A percentile compares a stretch with the other conserved stretches of the same genome.
Evolutionary conservation across 2,113 vertebrate genomes (phyloP).

Genomic region (Cottus gobio): DNA sequence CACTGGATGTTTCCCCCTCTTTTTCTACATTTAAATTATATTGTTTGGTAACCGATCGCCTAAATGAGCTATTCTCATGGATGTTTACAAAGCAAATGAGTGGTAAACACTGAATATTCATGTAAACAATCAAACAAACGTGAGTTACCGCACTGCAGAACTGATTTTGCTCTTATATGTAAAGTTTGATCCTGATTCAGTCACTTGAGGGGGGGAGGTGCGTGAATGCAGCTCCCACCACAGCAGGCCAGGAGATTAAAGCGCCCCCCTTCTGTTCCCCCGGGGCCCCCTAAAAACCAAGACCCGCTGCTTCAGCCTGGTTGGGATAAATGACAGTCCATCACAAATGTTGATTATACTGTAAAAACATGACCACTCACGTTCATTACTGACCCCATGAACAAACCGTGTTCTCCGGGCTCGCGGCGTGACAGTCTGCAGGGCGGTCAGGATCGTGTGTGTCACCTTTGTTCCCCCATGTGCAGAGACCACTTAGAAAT

Average conservation of each 20-base stretch:
- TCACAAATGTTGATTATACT: conserved; percentile 73
- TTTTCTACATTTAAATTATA: conserved; percentile 47
- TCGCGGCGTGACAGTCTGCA: conserved; percentile 53
- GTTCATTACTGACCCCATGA: conserved; percentile 66
- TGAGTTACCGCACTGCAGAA: conserved; percentile 9
- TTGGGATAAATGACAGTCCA: conserved; percentile 53
- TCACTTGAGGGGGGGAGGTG: background rate
- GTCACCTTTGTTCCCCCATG: conserved; percentile 44
- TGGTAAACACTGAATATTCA: conserved; percentile 26
- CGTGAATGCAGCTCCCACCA: conserved; percentile 24
- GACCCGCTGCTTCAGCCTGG: conserved; percentile 22
- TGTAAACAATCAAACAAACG: conserved; percentile 19
- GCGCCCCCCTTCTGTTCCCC: conserved; percentile 5
- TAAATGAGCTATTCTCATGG: conserved; percentile 38
- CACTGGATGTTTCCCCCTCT: conserved; percentile 35
- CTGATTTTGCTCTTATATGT: conserved; percentile 32
- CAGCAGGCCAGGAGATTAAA: conserved; percentile 39
- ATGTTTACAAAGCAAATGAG: conserved; percentile 41
- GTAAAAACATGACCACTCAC: conserved; percentile 76
- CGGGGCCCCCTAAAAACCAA: conserved; percentile 17
- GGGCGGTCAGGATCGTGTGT: conserved; percentile 22
- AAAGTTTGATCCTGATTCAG: conserved; percentile 15
- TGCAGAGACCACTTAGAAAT: conserved; percentile 64
- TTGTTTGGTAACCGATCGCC: conserved; percentile 18
- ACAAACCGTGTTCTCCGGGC: conserved; percentile 34